A percentile compares a stretch with the other conserved stretches of the same genome.
These are phyloP conservation scores for Tachuris rubrigastra DNA, from an alignment of 2,113 vertebrate genomes.

Conservation along the genomic window DNA sequence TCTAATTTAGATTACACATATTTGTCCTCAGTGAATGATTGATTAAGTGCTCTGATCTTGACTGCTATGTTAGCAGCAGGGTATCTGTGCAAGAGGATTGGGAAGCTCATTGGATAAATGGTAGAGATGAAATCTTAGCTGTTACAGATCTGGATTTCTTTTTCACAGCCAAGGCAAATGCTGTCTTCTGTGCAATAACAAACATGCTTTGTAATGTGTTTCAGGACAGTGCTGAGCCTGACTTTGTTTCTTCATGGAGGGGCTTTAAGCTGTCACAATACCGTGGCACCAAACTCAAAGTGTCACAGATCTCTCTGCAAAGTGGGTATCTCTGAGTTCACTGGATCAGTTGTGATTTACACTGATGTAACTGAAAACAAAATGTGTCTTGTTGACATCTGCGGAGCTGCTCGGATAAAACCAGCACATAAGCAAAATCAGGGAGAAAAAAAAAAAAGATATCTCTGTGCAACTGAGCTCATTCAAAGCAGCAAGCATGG, in stretches of 20 bases:
- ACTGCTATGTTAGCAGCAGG: conserved; percentile 68
- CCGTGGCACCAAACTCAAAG: neutral
- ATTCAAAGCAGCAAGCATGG: conserved; percentile 16
- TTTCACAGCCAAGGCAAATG: conserved; percentile 56
- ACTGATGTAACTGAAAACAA: conserved; percentile 16
- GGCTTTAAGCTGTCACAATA: conserved; percentile 48
- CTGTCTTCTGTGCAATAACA: conserved; percentile 44
- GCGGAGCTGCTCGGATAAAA: conserved; percentile 2
- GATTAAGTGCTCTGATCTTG: conserved; percentile 72
- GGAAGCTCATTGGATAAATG: conserved; percentile 51
- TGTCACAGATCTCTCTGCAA: neutral
- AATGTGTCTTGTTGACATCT: conserved; percentile 22
- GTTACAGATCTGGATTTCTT: conserved; percentile 42
- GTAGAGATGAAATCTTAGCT: conserved; percentile 48
- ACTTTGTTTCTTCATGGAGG: conserved; percentile 25
- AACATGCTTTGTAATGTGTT: conserved; percentile 3
- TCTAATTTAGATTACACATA: conserved; percentile 62
- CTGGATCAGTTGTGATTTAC: conserved; percentile 28
- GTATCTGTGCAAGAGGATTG: conserved; percentile 41
- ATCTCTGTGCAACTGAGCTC: neutral
- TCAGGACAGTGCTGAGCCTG: conserved; percentile 36
- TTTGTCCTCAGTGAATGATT: conserved; percentile 67
- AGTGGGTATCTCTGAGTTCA: neutral
- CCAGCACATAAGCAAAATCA: neutral
- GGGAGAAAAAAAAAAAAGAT: neutral